Percentiles rank a stretch among this genome's conserved stretches.
These are phyloP conservation scores for Phocides pigmalion DNA, from an alignment of 1,140 invertebrate genomes.

Conservation along the genomic window DNA sequence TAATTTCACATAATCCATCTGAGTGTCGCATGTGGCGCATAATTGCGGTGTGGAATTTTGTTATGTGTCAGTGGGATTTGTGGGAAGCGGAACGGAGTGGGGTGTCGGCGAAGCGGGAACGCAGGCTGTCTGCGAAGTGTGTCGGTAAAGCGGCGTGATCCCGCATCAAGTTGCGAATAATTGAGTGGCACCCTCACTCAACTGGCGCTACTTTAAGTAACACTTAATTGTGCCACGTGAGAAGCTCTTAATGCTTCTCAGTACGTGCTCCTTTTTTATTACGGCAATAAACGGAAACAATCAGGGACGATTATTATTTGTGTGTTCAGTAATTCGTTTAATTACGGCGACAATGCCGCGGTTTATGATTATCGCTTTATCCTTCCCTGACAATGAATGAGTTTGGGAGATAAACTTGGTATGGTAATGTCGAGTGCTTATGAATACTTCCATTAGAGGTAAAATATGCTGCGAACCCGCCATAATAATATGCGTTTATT, in stretches of 20 bases:
- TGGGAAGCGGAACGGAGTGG: conserved; percentile 29
- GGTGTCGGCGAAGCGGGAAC: conserved; percentile 8
- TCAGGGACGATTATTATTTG: conserved; percentile 39
- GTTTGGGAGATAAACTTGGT: conserved; percentile 27
- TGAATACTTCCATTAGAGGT: conserved; percentile 30
- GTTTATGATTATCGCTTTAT: conserved; percentile 24
- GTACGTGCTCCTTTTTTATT: conserved; percentile 49
- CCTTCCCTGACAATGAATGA: conserved; percentile 26
- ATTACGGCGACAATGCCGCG: conserved; percentile 18
- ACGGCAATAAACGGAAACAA: conserved; percentile 53
- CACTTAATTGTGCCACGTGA: conserved; percentile 77
- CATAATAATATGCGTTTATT: conserved; percentile 4
- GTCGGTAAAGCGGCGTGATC: conserved; percentile 62
- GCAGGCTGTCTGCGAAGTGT: conserved; percentile 34
- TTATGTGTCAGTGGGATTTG: conserved; percentile 61
- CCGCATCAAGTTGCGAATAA: conserved; percentile 76
- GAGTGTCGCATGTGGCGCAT: conserved; percentile 66
- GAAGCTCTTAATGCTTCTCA: conserved; percentile 57
- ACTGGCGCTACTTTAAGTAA: conserved; percentile 57
- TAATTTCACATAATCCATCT: conserved; percentile 77
- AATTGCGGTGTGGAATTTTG: conserved; percentile 71
- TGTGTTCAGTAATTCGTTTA: conserved; percentile 23
- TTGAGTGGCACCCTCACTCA: conserved; percentile 65
- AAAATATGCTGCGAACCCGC: conserved; percentile 11
- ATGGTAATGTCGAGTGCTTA: conserved; percentile 23